Evolutionary conservation across 2,888 invertebrate species (phyloP).

Genomic region (Epirrita christyi): DNA sequence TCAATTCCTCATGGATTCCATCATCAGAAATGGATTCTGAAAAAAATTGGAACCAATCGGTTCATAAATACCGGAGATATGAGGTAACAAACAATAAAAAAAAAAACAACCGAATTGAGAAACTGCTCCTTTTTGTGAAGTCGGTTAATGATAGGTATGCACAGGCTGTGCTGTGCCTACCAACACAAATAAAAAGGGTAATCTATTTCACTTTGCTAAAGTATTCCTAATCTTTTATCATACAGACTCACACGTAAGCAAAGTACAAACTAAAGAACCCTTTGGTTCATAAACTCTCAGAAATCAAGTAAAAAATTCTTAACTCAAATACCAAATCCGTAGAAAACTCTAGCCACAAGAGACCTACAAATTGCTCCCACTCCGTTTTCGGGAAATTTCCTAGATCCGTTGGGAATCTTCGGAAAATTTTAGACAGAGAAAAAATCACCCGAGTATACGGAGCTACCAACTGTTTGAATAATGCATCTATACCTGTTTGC

Average conservation of each 20-base stretch:
- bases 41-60: no score
- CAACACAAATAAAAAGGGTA: no score
- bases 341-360: conserved; percentile 18
- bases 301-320: conserved; percentile 19
- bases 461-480: no score
- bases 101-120: no score
- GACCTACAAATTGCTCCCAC: conserved; percentile 24
- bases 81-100: no score
- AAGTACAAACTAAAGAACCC: conserved; percentile 15
- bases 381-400: conserved; percentile 10
- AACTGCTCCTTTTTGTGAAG: no score
- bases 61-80: no score
- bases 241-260: not conserved
- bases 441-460: not conserved
- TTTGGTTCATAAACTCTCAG: conserved; percentile 7
- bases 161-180: no score
- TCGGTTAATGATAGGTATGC: no score
- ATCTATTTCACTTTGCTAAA: not conserved
- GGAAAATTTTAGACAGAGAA: not conserved
- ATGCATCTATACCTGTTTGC: no score
- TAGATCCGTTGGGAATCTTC: not conserved
- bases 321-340: conserved; percentile 20
- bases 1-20: no score
- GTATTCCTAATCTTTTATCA: not conserved
- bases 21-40: no score